A percentile compares a stretch with the other conserved stretches of the same genome.
These are phyloP conservation scores for Taxidea taxus DNA, from an alignment of 2,113 vertebrate genomes.

Conservation along the genomic window DNA sequence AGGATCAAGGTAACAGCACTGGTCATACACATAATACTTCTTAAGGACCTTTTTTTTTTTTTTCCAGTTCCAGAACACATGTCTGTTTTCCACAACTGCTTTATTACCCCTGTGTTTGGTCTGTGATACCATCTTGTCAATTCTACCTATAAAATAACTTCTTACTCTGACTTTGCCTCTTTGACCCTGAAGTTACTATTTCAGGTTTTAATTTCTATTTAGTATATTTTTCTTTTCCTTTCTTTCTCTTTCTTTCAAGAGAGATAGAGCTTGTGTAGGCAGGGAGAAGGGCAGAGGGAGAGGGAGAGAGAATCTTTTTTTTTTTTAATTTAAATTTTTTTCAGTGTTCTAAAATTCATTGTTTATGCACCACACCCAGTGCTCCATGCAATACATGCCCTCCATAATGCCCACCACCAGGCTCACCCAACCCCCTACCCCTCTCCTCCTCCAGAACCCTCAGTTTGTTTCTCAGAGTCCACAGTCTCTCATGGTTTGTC, in stretches of 20 bases:
- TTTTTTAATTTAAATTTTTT: no score
- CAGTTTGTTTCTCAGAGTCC: no score
- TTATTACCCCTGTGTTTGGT: not conserved
- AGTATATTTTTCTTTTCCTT: no score
- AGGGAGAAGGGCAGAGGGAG: not conserved
- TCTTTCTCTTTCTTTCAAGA: no score
- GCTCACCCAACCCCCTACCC: no score
- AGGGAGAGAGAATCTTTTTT: not conserved
- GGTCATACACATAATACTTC: not conserved
- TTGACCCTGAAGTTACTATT: not conserved
- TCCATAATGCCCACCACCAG: no score
- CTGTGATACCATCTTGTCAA: not conserved
- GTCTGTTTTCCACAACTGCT: not conserved
- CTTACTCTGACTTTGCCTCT: not conserved
- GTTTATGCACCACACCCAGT: no score
- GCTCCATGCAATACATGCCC: no score
- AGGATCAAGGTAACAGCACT: no score
- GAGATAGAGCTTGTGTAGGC: not conserved
- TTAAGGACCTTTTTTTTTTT: not conserved
- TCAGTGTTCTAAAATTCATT: no score
- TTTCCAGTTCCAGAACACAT: not conserved
- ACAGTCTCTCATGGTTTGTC: no score
- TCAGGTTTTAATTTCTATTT: not conserved
- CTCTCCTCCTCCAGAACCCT: no score
- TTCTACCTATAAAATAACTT: not conserved